Evolutionary conservation across 2,797 vertebrate genomes (phyloP), one percentile per base, ranked within the genome.

Genomic region (Sparidentex hasta): DNA sequence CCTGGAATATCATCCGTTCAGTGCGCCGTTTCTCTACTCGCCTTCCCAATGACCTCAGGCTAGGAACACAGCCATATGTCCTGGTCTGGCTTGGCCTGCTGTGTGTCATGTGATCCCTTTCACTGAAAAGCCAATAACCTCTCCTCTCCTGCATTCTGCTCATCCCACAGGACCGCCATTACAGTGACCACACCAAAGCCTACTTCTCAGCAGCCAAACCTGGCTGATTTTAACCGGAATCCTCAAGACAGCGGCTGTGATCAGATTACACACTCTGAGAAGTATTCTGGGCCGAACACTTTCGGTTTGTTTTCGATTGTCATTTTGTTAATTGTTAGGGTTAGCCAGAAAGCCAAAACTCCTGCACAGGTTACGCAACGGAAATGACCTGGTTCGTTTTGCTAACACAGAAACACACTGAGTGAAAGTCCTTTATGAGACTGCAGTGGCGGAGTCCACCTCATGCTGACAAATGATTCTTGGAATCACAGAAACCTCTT

Each of bases 31-130:
- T 79, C 63, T 72, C 75, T 57, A 61, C 74, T 87, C 41, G 55
- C 51, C 62, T 78, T 76, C 71, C 62, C 25, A 46, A 76, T 78
- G 83, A 81, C 83, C 83, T 79, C 56, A 58, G 84, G 86, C 84
- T 59, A 86, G 77, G 73, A 88, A 78, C 67, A 54, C 46, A 80
- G 83, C 90, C 84, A 88, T 83, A 87, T 92, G 88, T 77, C 77
- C 77, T 72, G 70, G 71, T 78, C 67, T 68, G 58, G 50, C 64
- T 74, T 16, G 51, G 79, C 41, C 74, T 77, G 65, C 46, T 83
- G 82, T 20, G 44, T 25, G 83, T 87, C 88, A 92, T 85, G 70
- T 85, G 92, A 94, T 87, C 85, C 80, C 48, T 47, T 71, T 85
- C 66, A 80, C 65, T 87, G 74, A n/a, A 78, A 75, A 85, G 73